Base-by-base conservation (phyloP, 2,113 vertebrate species). In the Helogale parvula region DNA sequence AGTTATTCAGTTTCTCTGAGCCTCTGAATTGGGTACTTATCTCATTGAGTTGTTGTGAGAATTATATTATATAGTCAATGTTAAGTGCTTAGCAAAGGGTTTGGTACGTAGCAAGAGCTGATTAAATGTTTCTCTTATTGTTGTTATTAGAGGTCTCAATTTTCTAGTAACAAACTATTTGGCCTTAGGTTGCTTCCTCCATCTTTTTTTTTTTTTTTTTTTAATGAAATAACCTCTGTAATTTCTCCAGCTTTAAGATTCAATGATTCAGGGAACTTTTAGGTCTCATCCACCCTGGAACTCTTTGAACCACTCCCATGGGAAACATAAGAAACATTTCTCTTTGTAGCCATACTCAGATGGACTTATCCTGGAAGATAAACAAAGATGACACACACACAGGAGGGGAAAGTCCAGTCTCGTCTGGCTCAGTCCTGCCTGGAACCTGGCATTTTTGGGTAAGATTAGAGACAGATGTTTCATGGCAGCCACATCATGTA, bases 401-500 rank as follows among this genome's bases (percentile, higher is more conserved):
- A 80, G 81, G 66, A 95, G 23, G 57, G 45, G 63, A 87, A 90
- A 92, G 71, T 82, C 72, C 83, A 71, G 21, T 87, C 72, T 52
- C 31, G 71, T 85, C 77, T 95, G 95, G 84, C 88, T 80, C 71
- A 27, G 47, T 92, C 54, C 68, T 85, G 84, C 93, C 92, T 93
- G 88, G 86, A 93, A 95, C 74, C 65, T 94, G 81, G 85, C 65
- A 74, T 65, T 92, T 88, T 21, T 33, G 92, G 90, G 93, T 96
- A 88, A 92, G 79, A 45, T 86, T 60, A 68, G n/a, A 98, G 95
- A 90, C 85, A 94, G 80, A 82, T 90, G 54, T 88, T 95, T 77
- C 63, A 72, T 86, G 93, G 88, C 15, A 63, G 25, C 19, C 63
- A 68, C 63, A 33, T 76, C 87, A 63, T n/a, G 21, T 38, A 84